These are phyloP conservation scores for Neomonachus schauinslandi DNA, from an alignment of 2,113 vertebrate species.

Conservation along the genomic window DNA sequence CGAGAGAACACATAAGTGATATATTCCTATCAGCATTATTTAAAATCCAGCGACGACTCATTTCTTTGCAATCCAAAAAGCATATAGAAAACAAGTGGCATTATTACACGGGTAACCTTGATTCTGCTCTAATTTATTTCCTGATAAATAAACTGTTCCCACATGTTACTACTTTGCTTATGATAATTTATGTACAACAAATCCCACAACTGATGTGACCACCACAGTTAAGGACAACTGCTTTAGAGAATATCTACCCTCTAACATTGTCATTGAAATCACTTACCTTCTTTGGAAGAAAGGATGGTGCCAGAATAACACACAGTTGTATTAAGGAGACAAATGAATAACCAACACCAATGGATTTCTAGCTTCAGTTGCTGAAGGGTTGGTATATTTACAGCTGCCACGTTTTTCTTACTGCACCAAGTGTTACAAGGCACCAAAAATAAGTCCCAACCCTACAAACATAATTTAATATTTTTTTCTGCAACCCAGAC, in stretches of 20 bases:
- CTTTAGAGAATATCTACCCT: background rate
- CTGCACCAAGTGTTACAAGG: background rate
- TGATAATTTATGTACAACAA: background rate
- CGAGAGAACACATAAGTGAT: background rate
- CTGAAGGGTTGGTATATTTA: background rate
- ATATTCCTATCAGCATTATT: background rate
- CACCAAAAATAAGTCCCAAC: background rate
- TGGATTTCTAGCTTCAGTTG: background rate
- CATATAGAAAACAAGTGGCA: background rate
- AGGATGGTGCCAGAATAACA: background rate
- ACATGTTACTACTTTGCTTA: background rate
- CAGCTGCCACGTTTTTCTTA: background rate
- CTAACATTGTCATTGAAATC: background rate
- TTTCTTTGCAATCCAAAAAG: background rate
- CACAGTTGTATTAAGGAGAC: background rate
- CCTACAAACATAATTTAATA: background rate
- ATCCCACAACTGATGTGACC: background rate
- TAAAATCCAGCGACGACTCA: background rate
- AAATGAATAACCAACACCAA: background rate
- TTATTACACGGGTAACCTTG: background rate
- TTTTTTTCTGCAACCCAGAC: slow-evolving; percentile 16
- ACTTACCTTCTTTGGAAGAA: background rate
- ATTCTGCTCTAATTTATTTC: background rate
- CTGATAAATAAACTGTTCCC: background rate
- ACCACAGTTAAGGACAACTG: background rate